These are phyloP conservation scores for Epinephelus awoara DNA, from an alignment of 2,797 vertebrate species.

Conservation along the genomic window DNA sequence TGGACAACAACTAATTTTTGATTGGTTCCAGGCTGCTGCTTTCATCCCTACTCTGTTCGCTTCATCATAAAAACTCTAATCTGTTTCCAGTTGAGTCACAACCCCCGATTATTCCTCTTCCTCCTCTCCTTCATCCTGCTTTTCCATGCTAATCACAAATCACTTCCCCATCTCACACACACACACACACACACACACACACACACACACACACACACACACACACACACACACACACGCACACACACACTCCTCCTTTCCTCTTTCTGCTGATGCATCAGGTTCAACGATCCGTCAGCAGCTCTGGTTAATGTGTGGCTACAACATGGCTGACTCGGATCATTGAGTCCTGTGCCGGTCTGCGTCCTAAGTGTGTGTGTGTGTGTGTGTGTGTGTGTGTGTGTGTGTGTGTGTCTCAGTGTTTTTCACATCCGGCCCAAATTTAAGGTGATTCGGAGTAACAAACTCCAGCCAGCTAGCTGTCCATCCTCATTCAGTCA, in stretches of 20 bases:
- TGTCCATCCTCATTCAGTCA: neutral
- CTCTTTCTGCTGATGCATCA: conserved; percentile 73
- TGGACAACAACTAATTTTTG: neutral
- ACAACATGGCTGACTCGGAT: conserved; percentile 54
- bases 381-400: conserved; percentile 17
- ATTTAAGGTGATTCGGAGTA: conserved; percentile 21
- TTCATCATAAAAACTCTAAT: conserved; percentile 8
- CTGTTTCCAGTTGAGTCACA: conserved; percentile 4
- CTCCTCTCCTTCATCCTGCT: conserved; percentile 15
- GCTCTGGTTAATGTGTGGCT: conserved; percentile 73
- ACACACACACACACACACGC: conserved; percentile 1
- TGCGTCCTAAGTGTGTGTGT: conserved; percentile 11
- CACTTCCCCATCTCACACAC: conserved; percentile 1
- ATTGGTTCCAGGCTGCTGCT: conserved; percentile 12
- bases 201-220: conserved; percentile 5
- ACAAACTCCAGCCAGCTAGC: neutral
- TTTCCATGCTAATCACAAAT: neutral
- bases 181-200: conserved; percentile 4
- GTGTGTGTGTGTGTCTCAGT: neutral
- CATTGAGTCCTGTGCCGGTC: conserved; percentile 34
- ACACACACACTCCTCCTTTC: neutral
- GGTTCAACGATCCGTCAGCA: conserved; percentile 65
- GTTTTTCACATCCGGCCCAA: conserved; percentile 17
- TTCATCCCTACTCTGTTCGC: neutral
- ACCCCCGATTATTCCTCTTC: neutral